phyloP scores from a whole-genome alignment of 2,888 invertebrate species.

The Eristalis intricaria region DNA sequence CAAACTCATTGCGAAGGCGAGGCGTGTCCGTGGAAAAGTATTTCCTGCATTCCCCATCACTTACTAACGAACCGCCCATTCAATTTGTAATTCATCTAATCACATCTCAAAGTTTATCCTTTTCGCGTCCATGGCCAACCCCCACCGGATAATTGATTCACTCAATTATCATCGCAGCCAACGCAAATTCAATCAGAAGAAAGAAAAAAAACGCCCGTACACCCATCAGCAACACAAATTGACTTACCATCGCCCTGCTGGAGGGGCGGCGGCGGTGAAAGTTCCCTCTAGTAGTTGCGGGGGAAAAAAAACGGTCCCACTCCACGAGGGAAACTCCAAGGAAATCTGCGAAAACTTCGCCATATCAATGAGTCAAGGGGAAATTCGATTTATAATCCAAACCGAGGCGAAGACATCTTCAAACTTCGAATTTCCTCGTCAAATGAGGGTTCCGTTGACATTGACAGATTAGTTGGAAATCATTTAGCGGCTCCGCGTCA shows the following conservation, averaged over 20 bases:
- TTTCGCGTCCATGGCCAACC: neutral
- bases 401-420: conserved; percentile 1
- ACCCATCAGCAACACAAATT: conserved; percentile 28
- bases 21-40: neutral
- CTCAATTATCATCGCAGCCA: conserved; percentile 48
- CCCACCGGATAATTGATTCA: conserved; percentile 44
- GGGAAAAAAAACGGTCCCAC: neutral
- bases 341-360: conserved; percentile 34
- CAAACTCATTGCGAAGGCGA: neutral
- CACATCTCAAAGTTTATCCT: conserved; percentile 43
- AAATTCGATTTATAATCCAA: conserved; percentile 51
- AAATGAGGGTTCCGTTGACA: conserved; percentile 49
- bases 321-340: conserved; percentile 7
- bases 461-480: conserved; percentile 61
- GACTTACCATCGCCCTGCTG: conserved; percentile 18
- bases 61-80: conserved; percentile 36
- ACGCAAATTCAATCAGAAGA: conserved; percentile 28
- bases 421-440: conserved; percentile 32
- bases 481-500: conserved; percentile 38
- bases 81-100: conserved; percentile 53
- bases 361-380: conserved; percentile 30
- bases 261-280: conserved; percentile 3
- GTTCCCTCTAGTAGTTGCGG: neutral
- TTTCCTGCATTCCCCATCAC: neutral
- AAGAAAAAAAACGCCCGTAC: neutral